A percentile compares a stretch with the other conserved stretches of the same genome.
These are phyloP conservation scores for Sibirionetta formosa DNA, from an alignment of 2,797 vertebrate genomes.

Conservation along the genomic window DNA sequence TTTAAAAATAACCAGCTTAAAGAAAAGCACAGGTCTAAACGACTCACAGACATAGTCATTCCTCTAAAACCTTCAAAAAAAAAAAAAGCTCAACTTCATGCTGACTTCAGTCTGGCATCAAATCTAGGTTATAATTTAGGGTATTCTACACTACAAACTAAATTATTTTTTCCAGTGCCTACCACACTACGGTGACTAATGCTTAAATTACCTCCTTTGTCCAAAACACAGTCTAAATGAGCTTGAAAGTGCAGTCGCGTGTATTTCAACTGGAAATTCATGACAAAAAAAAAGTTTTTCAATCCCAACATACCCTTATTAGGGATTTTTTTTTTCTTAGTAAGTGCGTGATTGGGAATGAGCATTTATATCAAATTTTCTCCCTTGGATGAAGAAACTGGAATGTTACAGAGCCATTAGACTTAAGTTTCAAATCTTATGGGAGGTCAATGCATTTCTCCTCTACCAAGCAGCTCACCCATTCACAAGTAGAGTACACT, in stretches of 20 bases:
- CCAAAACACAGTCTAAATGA: conserved; percentile 2
- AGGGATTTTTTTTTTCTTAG: not conserved
- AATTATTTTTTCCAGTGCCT: not conserved
- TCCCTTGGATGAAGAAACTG: not conserved
- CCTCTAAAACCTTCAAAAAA: not conserved
- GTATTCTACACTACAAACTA: not conserved
- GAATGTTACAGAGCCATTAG: not conserved
- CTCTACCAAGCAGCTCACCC: not conserved
- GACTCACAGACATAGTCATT: not conserved
- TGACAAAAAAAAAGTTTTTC: not conserved
- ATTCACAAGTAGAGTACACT: not conserved
- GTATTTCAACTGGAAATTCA: conserved; percentile 28
- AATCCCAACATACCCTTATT: not conserved
- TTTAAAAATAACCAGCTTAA: conserved; percentile 2
- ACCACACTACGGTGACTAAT: conserved; percentile 14
- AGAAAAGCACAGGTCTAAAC: not conserved
- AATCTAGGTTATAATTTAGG: conserved; percentile 36
- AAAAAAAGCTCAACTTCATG: not conserved
- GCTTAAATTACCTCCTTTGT: conserved; percentile 32
- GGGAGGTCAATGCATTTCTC: not conserved
- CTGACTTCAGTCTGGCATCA: conserved; percentile 1
- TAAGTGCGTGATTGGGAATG: not conserved
- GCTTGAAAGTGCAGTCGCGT: not conserved
- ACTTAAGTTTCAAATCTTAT: not conserved
- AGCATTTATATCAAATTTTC: not conserved